These are phyloP conservation scores for Drosophila macrothrix DNA, from an alignment of 2,888 invertebrate genomes.

Conservation along the genomic window DNA sequence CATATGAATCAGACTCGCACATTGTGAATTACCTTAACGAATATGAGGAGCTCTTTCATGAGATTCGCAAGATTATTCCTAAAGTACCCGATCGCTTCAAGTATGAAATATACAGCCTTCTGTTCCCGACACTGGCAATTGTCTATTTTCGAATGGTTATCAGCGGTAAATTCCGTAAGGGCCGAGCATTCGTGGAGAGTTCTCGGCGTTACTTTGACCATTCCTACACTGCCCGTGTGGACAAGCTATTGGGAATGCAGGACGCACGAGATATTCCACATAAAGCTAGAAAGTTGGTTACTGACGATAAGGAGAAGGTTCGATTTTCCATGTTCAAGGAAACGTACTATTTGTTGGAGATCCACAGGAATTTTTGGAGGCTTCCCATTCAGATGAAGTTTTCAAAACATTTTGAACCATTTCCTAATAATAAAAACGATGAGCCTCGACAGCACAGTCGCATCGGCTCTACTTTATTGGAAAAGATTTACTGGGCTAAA, in stretches of 20 bases:
- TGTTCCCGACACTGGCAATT: constrained; percentile 53
- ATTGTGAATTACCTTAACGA: constrained; percentile 1
- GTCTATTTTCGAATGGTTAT: constrained; percentile 49
- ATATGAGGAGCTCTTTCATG: constrained; percentile 42
- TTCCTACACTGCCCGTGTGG: constrained; percentile 38
- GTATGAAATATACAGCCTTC: constrained; percentile 41
- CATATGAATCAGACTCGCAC: background rate
- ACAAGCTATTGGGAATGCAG: constrained; percentile 42
- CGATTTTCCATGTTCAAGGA: constrained; percentile 22
- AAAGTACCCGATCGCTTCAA: constrained; percentile 37
- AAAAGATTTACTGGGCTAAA: constrained; percentile 33
- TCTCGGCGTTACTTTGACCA: constrained; percentile 33
- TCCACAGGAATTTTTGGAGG: constrained; percentile 29
- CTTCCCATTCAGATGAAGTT: constrained; percentile 25
- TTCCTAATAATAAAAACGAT: background rate
- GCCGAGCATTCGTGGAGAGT: constrained; percentile 27
- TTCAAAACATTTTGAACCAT: constrained; percentile 28
- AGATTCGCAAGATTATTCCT: constrained; percentile 14
- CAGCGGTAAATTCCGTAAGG: constrained; percentile 29
- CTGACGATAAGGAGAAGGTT: constrained; percentile 34
- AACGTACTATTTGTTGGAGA: constrained; percentile 18
- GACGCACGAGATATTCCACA: constrained; percentile 26
- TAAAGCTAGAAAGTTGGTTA: constrained; percentile 42
- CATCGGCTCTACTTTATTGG: constrained; percentile 9
- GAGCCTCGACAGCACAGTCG: constrained; percentile 23